These are phyloP conservation scores for Sylvietta virens DNA, from an alignment of 2,113 vertebrate genomes.

Conservation along the genomic window DNA sequence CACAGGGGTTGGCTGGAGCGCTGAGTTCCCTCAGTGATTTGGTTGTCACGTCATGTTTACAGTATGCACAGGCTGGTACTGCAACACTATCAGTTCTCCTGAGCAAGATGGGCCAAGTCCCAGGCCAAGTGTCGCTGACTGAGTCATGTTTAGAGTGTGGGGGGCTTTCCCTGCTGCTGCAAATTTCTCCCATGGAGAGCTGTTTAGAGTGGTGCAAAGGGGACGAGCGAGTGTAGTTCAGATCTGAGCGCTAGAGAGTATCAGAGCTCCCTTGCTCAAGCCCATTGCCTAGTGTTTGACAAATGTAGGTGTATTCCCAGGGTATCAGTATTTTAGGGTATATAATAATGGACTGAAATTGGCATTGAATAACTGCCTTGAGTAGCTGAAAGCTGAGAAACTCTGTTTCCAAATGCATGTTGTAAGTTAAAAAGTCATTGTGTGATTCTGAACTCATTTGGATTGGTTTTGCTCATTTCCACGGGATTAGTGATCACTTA, in stretches of 20 bases:
- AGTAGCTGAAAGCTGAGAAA: not conserved
- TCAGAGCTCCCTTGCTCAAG: not conserved
- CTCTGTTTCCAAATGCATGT: not conserved
- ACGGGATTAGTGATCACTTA: not conserved
- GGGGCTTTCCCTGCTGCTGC: not conserved
- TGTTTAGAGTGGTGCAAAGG: not conserved
- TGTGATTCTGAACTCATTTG: not conserved
- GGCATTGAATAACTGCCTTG: not conserved
- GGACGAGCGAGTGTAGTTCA: not conserved
- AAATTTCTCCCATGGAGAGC: not conserved
- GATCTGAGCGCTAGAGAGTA: not conserved
- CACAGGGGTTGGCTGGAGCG: fast-evolving
- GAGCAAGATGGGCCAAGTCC: not conserved
- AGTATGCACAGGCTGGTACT: fast-evolving
- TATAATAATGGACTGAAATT: not conserved
- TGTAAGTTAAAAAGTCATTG: not conserved
- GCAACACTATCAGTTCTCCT: not conserved
- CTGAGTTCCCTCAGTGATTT: not conserved
- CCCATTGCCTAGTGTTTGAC: not conserved
- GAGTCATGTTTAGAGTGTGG: not conserved
- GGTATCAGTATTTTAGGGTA: not conserved
- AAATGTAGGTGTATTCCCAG: not conserved
- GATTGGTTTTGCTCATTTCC: not conserved
- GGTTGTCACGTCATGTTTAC: not conserved
- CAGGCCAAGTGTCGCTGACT: not conserved